These are phyloP conservation scores for Globodera ellingtonae DNA, from an alignment of 1,140 invertebrate genomes.

Conservation along the genomic window DNA sequence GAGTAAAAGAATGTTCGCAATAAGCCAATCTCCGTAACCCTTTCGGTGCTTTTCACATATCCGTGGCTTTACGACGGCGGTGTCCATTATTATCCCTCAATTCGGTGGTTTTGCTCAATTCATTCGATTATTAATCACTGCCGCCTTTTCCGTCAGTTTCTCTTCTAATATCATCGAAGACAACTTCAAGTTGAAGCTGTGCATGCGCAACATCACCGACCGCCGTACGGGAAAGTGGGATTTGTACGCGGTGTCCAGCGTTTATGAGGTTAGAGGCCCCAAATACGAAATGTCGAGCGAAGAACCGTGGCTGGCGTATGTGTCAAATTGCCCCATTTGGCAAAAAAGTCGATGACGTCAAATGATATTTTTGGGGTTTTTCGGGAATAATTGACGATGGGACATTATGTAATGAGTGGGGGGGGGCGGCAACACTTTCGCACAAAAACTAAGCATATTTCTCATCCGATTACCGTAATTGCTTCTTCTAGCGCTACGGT, in stretches of 20 bases:
- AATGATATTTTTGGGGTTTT: too few species aligned
- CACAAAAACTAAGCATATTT: too few species aligned
- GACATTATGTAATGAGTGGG: too few species aligned
- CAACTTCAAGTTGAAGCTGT: slow-evolving; percentile 64
- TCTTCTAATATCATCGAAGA: slow-evolving; percentile 65
- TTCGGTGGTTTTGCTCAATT: slow-evolving; percentile 39
- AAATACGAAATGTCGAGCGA: too few species aligned
- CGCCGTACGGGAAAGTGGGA: slow-evolving; percentile 56
- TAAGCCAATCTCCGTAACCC: neutral
- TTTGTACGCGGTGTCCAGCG: slow-evolving; percentile 63
- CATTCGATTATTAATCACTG: neutral
- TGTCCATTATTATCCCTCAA: slow-evolving; percentile 62
- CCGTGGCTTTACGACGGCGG: slow-evolving; percentile 65
- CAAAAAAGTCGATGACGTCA: too few species aligned
- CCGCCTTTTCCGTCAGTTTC: slow-evolving; percentile 41
- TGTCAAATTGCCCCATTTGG: too few species aligned
- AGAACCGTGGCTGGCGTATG: too few species aligned
- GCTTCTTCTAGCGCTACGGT: slow-evolving; percentile 35
- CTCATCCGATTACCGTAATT: neutral
- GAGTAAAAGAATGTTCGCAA: neutral
- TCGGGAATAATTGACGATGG: too few species aligned
- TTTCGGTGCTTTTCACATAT: slow-evolving; percentile 59
- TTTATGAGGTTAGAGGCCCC: slow-evolving; percentile 48
- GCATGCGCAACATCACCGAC: slow-evolving; percentile 64
- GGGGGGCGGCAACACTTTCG: too few species aligned